Evolutionary conservation across 2,113 vertebrate species (phyloP).

Genomic region (Oxygymnocypris stewartii): DNA sequence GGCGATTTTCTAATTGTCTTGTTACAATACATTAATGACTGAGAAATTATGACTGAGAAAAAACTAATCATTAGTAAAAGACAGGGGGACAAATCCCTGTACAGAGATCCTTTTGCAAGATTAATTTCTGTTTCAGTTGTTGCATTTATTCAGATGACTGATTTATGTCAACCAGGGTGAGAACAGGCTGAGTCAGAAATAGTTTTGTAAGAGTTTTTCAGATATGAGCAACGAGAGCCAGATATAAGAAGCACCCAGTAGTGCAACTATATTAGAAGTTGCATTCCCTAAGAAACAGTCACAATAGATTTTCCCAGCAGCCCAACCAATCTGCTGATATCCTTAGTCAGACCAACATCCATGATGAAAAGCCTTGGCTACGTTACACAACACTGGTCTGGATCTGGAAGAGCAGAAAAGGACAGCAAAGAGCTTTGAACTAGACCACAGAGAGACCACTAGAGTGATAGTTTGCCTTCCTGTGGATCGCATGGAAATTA

Average conservation of each 20-base stretch:
- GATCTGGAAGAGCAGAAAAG: conserved; percentile 57
- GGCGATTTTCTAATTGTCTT: neutral
- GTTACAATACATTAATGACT: neutral
- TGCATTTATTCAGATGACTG: neutral
- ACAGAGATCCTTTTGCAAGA: neutral
- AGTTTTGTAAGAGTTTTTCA: conserved; percentile 15
- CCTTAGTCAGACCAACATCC: conserved; percentile 55
- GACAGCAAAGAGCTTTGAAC: conserved; percentile 38
- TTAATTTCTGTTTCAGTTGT: neutral
- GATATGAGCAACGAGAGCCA: conserved; percentile 1
- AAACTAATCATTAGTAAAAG: neutral
- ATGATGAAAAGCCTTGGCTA: conserved; percentile 62
- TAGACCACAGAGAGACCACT: neutral
- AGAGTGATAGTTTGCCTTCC: neutral
- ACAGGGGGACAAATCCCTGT: neutral
- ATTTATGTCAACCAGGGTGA: neutral
- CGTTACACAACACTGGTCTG: conserved; percentile 60
- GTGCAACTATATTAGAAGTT: conserved; percentile 53
- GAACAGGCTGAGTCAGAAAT: conserved; percentile 37
- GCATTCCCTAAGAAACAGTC: conserved; percentile 55
- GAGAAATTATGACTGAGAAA: neutral
- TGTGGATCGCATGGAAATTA: neutral
- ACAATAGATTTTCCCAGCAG: conserved; percentile 63
- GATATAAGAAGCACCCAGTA: conserved; percentile 38
- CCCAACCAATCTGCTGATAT: conserved; percentile 53